Base-by-base conservation (phyloP, 2,888 invertebrate species). In the Scaptomyza polygonia region DNA sequence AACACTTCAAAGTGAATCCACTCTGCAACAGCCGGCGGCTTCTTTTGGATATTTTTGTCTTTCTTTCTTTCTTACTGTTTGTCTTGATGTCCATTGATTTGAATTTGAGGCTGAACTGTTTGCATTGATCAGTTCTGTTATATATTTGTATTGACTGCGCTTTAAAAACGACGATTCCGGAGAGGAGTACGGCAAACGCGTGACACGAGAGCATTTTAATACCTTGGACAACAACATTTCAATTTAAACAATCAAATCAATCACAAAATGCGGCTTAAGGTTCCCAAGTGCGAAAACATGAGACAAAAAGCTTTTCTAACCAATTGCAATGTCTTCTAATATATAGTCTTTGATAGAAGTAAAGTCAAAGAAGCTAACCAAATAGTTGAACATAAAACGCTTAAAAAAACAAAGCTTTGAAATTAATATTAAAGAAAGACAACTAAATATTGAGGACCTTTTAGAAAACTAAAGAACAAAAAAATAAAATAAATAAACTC, bases 1-100 rank as follows among this genome's bases (percentile, higher is more conserved):
- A 84, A 86, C 86, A 84, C 86, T 82, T 82, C 82, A 82, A 85
- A 82, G 86, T 72, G 74, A 16, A 16, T 39, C 39, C 39, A 77
- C 64, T 79, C 67, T 79, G 68, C 77, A 71, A 62, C 30, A 72
- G 64, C 39, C 77, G 83, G 76, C 83, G 83, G 73, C 86, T 63
- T 82, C 86, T 82, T 82, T 82, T 79, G 66, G 53, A 32, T 57
- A 56, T 56, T 34, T 52, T 52, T 61, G 44, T 5, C 21, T 18
- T 18, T 3, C 14, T 49, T 52, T 49, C 30, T 53, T 14, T 29
- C 36, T 8, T 57, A 27, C 51, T 44, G 54, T 45, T 45, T 66
- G 54, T 67, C 42, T 57, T 42, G 34, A 27, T 53, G n/a, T 57
- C 52, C 51, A 47, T 64, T 52, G 74, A 67, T 78, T 66, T 62